Base-by-base conservation (phyloP, 2,113 vertebrate species). In the Carollia perspicillata region DNA sequence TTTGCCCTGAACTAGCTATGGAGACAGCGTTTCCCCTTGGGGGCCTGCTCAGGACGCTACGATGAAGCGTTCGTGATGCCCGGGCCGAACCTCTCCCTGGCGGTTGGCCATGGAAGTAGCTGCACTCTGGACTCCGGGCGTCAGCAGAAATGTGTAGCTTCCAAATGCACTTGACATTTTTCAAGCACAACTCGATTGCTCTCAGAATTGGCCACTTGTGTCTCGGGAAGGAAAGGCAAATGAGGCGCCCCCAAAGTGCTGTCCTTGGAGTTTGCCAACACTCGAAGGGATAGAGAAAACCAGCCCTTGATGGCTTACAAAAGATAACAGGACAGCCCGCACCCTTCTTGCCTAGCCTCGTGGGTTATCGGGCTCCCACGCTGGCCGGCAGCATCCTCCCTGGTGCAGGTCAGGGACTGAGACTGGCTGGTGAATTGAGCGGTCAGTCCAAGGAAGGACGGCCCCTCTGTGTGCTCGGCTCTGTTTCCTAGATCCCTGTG, bases 141-240 rank as follows among this genome's bases (percentile, higher is more conserved):
- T 95, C 97, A 97, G 97, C 96, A 97, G 89, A 97, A 97, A 90
- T 89, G 93, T 95, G 96, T 80, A 55, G 95, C 96, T 97, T 97
- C 96, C 97, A 97, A 96, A 97, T 71, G 90, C 94, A 97, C 97
- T 97, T 98, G 97, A 98, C 97, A 97, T 97, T 97, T 96, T 96
- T 97, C 96, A 97, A 98, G 96, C 96, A 97, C 96, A 96, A 94
- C 95, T 98, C 97, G 96, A 98, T 94, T 97, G 97, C 97, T 96
- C 93, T 97, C 97, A 96, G 93, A 97, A 97, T 97, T 95, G 97
- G 96, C 97, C 97, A 98, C 97, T 98, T 97, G 96, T 97, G 95
- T 84, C 91, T 95, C 47, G 0, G 95, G 90, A 96, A 96, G 96
- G 94, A 86, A 95, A 98, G 96, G 97, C 95, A 96, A 97, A 98